Conservation (phyloP, 2,888 invertebrate species). For the Calameuta idolon region DNA sequence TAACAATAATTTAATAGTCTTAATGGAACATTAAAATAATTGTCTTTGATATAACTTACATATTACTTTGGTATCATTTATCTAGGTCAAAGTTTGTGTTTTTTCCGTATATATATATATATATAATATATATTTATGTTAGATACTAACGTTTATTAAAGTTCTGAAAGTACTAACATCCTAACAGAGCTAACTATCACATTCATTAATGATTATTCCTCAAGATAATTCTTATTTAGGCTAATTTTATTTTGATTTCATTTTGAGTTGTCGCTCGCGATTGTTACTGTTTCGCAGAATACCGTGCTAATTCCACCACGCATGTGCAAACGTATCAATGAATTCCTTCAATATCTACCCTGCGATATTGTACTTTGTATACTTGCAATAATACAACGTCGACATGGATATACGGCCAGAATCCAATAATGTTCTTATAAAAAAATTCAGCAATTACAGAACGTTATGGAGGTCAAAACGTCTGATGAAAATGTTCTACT, state of each 20-base stretch:
- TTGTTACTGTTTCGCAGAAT: neutral
- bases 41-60: constrained; percentile 48
- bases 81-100: constrained; percentile 10
- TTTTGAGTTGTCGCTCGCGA: constrained; percentile 33
- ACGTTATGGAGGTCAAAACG: neutral
- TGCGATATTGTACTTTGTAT: neutral
- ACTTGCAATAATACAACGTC: neutral
- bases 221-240: constrained; percentile 19
- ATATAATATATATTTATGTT: constrained; percentile 42
- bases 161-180: constrained; percentile 51
- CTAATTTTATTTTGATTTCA: constrained; percentile 18
- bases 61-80: constrained; percentile 42
- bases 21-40: constrained; percentile 51
- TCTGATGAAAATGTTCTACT: neutral
- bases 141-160: constrained; percentile 49
- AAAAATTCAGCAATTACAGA: neutral
- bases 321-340: neutral
- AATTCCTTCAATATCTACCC: neutral
- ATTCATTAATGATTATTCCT: constrained; percentile 45
- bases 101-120: constrained; percentile 25
- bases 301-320: neutral
- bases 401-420: neutral
- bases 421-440: neutral
- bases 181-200: constrained; percentile 61
- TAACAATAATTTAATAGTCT: constrained; percentile 57